phyloP scores from a whole-genome alignment of 2,113 vertebrate genomes.

The Lepisosteus osseus region DNA sequence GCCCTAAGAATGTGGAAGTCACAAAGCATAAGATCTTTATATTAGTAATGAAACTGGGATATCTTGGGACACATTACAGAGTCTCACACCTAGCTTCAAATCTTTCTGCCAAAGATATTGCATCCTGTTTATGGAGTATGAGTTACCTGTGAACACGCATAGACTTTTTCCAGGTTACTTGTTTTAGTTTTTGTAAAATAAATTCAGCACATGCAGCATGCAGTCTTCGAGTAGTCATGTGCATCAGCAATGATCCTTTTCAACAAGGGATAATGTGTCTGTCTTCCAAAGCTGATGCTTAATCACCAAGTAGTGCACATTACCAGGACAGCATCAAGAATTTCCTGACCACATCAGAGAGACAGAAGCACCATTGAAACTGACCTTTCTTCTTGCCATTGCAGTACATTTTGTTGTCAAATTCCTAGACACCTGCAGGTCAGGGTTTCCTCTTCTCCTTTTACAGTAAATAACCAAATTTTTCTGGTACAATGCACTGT shows the following conservation, averaged over 20 bases:
- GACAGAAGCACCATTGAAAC: neutral
- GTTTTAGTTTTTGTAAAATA: neutral
- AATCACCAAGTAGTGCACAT: neutral
- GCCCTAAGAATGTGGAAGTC: neutral
- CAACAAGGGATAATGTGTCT: neutral
- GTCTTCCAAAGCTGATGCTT: neutral
- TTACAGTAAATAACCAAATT: too few relatives aligned
- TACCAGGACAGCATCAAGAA: neutral
- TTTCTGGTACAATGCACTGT: too few relatives aligned
- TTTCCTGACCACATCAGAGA: neutral
- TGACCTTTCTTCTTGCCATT: too few relatives aligned
- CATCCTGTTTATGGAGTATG: slow-evolving; percentile 9
- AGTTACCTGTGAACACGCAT: neutral
- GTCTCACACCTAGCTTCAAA: neutral
- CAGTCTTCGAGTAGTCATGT: neutral
- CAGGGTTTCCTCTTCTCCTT: too few relatives aligned
- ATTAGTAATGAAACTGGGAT: neutral
- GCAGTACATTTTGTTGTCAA: neutral
- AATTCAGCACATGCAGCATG: neutral
- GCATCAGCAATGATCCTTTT: neutral
- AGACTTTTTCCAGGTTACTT: neutral
- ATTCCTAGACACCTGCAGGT: neutral
- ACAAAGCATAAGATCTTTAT: neutral
- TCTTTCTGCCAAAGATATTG: neutral
- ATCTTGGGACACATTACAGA: neutral